A percentile compares a stretch with the other conserved stretches of the same genome.
phyloP scores from a whole-genome alignment of 2,888 invertebrate genomes.

The Noctua fimbriata region DNA sequence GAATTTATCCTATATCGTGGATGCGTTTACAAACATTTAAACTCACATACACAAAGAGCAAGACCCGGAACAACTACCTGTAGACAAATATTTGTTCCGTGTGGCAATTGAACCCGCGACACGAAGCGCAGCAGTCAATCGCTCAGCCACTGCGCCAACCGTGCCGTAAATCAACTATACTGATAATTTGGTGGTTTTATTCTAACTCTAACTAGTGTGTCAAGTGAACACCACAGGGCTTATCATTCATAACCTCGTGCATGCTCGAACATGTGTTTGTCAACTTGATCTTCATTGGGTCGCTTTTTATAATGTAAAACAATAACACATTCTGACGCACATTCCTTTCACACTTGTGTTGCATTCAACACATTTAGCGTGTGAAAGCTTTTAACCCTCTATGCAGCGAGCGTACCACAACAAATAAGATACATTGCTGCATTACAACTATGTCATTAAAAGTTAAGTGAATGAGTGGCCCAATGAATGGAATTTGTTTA shows the following conservation, averaged over 20 bases:
- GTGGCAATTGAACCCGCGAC: no score
- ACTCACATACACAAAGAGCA: no score
- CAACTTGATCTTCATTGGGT: neutral
- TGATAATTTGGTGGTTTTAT: neutral
- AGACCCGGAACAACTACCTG: no score
- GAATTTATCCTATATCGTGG: no score
- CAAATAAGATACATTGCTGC: neutral
- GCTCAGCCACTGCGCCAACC: no score
- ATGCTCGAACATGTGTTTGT: slow-evolving; percentile 18
- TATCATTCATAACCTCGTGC: neutral
- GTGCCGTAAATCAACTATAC: no score
- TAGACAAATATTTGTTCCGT: no score
- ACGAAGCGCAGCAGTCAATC: no score
- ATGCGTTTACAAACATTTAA: no score
- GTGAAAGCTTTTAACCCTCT: slow-evolving; percentile 36
- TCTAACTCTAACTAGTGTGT: neutral
- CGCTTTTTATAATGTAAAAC: slow-evolving; percentile 11
- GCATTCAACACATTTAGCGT: slow-evolving; percentile 30
- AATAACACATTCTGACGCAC: slow-evolving; percentile 27
- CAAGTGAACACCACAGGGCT: neutral
- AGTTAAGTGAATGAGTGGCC: neutral
- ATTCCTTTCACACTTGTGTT: slow-evolving; percentile 28
- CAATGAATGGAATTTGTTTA: neutral
- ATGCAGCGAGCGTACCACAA: neutral
- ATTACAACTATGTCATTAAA: neutral